A percentile compares a stretch with the other conserved stretches of the same genome.
These are phyloP conservation scores for Mormyrus hasselquistii DNA, from an alignment of 2,797 vertebrate species.

Conservation along the genomic window DNA sequence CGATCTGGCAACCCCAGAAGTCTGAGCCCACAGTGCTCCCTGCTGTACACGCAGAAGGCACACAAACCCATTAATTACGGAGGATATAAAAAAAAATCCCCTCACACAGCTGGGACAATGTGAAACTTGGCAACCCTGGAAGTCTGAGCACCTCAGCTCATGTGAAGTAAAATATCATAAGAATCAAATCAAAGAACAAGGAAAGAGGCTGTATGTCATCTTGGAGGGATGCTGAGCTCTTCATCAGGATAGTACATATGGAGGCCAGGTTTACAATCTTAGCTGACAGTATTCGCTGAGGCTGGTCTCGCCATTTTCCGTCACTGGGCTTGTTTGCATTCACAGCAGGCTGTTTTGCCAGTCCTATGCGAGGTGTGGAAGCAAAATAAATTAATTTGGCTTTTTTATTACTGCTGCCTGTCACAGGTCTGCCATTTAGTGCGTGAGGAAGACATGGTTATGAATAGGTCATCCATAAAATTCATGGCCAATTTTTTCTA, in stretches of 20 bases:
- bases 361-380: neutral
- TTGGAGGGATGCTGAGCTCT: neutral
- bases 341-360: neutral
- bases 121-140: neutral
- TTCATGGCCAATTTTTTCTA: neutral
- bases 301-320: neutral
- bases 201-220: neutral
- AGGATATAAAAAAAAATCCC: neutral
- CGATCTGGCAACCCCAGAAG: neutral
- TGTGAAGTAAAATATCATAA: neutral
- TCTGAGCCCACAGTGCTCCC: neutral
- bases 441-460: constrained; percentile 17
- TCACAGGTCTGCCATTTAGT: constrained; percentile 9
- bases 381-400: constrained; percentile 15
- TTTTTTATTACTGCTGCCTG: constrained; percentile 20
- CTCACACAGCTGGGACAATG: neutral
- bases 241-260: neutral
- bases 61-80: neutral
- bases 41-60: neutral
- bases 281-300: neutral
- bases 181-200: neutral
- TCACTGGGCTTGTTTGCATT: constrained; percentile 13
- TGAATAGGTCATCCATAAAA: constrained; percentile 19
- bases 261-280: neutral
- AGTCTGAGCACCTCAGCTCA: neutral